These are phyloP conservation scores for Phrynocephalus forsythii DNA, from an alignment of 2,797 vertebrate species.

Conservation along the genomic window DNA sequence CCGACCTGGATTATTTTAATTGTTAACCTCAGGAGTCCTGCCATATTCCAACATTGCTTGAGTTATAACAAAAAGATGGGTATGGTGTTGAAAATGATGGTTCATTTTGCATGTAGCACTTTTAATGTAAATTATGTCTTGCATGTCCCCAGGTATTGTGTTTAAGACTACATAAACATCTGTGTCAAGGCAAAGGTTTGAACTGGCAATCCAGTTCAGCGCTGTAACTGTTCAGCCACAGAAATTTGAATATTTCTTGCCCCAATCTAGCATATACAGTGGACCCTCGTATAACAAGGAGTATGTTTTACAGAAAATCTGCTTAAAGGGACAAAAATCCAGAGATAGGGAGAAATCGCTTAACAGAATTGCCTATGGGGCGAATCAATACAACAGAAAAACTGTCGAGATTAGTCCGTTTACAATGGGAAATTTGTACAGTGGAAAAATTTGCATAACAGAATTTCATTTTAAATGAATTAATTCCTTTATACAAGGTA, in stretches of 20 bases:
- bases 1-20: background rate
- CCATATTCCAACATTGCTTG: conserved; percentile 4
- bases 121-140: background rate
- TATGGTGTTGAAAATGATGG: background rate
- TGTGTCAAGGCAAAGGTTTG: background rate
- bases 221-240: background rate
- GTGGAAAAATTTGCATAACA: too few species aligned
- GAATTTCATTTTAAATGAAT: too few species aligned
- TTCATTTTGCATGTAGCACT: background rate
- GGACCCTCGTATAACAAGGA: too few species aligned
- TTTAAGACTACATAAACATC: background rate
- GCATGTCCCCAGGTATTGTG: background rate
- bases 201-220: background rate
- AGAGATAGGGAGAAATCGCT: too few species aligned
- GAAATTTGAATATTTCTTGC: background rate
- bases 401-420: too few species aligned
- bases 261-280: background rate
- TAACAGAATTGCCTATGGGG: too few species aligned
- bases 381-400: too few species aligned
- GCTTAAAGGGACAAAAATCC: too few species aligned
- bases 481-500: too few species aligned
- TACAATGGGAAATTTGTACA: too few species aligned
- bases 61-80: conserved; percentile 9
- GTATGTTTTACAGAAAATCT: too few species aligned
- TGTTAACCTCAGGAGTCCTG: background rate